A percentile compares a stretch with the other conserved stretches of the same genome.
These are phyloP conservation scores for Cladorhizidae sp. DNA, from an alignment of 37 sponge, comb jelly and placozoan species.

Conservation along the genomic window DNA sequence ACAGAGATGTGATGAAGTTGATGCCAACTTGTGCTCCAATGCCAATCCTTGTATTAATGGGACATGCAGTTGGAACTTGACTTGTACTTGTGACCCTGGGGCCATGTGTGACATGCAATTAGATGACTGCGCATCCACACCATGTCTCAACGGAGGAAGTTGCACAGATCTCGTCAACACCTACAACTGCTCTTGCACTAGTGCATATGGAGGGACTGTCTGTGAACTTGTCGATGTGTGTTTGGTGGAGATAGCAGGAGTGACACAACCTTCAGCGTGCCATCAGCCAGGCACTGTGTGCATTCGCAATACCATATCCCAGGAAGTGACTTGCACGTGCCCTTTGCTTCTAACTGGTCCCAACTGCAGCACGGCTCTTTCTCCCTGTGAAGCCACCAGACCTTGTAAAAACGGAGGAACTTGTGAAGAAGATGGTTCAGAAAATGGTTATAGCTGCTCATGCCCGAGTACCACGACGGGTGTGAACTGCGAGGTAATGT, in stretches of 20 bases:
- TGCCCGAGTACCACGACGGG: conserved; percentile 57
- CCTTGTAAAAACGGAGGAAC: conserved; percentile 54
- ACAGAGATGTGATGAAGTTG: not conserved
- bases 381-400: not conserved
- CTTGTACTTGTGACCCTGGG: conserved; percentile 40
- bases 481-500: conserved; percentile 38
- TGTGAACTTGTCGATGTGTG: too few relatives aligned
- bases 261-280: conserved; percentile 11
- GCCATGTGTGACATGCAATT: conserved; percentile 37
- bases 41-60: conserved; percentile 56
- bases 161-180: conserved; percentile 7
- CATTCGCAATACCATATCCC: not conserved
- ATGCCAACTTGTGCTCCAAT: not conserved
- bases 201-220: conserved; percentile 54
- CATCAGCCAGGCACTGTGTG: conserved; percentile 45
- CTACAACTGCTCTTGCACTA: conserved; percentile 62
- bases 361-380: conserved; percentile 6
- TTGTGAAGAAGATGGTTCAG: conserved; percentile 22
- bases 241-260: too few relatives aligned
- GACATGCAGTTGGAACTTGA: conserved; percentile 8
- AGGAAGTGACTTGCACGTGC: conserved; percentile 23
- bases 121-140: conserved; percentile 17
- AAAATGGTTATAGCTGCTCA: conserved; percentile 33
- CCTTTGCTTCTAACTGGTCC: not conserved
- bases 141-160: too few relatives aligned